phyloP scores from a whole-genome alignment of 2,888 invertebrate species.

The Drosophila putrida region DNA sequence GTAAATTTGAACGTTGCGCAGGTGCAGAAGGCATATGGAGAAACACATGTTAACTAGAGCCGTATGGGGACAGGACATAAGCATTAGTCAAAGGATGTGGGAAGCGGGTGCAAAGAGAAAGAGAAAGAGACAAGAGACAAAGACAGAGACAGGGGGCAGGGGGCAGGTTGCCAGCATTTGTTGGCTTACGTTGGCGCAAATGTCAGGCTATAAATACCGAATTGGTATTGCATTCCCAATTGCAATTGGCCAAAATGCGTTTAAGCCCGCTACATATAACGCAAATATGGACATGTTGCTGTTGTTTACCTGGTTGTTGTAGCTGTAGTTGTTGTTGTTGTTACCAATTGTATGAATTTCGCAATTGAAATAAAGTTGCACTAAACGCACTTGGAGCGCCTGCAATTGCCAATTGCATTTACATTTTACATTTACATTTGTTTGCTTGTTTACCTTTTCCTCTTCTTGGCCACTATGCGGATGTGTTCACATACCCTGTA shows the following conservation, averaged over 20 bases:
- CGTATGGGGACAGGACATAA: conserved; percentile 27
- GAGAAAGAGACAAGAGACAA: not conserved
- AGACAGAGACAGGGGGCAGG: not conserved
- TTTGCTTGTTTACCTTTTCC: conserved; percentile 18
- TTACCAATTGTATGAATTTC: conserved; percentile 60
- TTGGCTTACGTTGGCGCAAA: conserved; percentile 67
- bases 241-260: conserved; percentile 75
- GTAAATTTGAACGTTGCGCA: conserved; percentile 67
- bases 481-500: conserved; percentile 31
- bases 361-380: conserved; percentile 76
- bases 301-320: conserved; percentile 31
- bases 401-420: conserved; percentile 50
- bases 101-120: not conserved
- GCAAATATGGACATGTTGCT: conserved; percentile 73
- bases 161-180: conserved; percentile 34
- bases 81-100: not conserved
- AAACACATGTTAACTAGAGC: conserved; percentile 75
- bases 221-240: conserved; percentile 69
- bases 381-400: conserved; percentile 65
- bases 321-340: conserved; percentile 18
- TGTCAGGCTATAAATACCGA: conserved; percentile 80
- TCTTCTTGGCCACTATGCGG: conserved; percentile 20
- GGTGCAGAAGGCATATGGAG: conserved; percentile 64
- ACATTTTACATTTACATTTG: conserved; percentile 52
- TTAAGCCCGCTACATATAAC: conserved; percentile 71